Evolutionary conservation across 2,797 vertebrate species (phyloP), one percentile per base, ranked within the genome.

Genomic region (Coregonus ussuriensis): DNA sequence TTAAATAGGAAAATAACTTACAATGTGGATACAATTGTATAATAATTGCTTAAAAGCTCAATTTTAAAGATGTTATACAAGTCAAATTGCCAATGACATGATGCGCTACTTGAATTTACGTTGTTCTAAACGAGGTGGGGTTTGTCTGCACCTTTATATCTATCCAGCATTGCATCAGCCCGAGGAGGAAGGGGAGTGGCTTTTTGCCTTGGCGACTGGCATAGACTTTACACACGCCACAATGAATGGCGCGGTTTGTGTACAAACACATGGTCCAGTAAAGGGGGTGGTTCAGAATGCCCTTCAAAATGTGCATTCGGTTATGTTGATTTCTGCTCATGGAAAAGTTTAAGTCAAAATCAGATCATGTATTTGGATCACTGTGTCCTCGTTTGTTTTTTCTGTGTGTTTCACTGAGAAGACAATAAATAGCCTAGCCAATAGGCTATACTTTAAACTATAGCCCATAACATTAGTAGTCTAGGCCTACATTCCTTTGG

Each of bases 151-250:
- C 77, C 83, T 88, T 94, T 93, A 88, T 92, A 89, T 83, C 79
- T 82, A 85, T 79, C 79, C 56, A 80, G 84, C 86, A 35, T 94
- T 94, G 93, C 92, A 93, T 93, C 93, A 92, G 91, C 90, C 83
- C 41, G 41, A 47, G 41, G 41, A 11, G 41, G 41, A 29, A 52
- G 70, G 51, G 81, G 78, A 33, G 72, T 47, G 72, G 35, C 25
- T 18, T 74, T 11, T 37, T 2, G 47, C 0, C 16, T 3, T 4
- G 13, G 41, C 18, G n/a, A 65, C 18, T 2, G 54, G 5, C 54
- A n/a, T 59, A 35, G 21, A 33, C 6, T 33, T 41, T 11, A 67
- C 63, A 15, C 53, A 51, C 52, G 0, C 41, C 41, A 47, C 6
- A 9, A 35, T 62, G 52, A 33, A 56, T 76, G 67, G 69, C 77